A percentile compares a stretch with the other conserved stretches of the same genome.
Conservation (phyloP, 2,888 invertebrate species). For the Mesorhabditis spiculigera region DNA sequence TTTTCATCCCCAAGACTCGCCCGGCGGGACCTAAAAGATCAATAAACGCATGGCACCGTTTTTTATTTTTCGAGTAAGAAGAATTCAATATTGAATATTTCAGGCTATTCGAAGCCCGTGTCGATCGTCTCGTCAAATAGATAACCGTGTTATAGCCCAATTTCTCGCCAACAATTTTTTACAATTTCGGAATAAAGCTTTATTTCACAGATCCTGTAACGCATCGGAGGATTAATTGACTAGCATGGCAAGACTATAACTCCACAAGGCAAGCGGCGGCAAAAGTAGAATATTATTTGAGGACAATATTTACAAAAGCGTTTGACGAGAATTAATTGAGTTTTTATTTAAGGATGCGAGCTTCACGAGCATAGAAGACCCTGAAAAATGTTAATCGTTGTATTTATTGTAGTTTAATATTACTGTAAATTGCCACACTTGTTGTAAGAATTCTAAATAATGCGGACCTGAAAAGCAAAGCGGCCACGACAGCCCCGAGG, state of each 20-base stretch:
- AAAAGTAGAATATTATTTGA: too few species aligned
- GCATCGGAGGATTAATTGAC: too few species aligned
- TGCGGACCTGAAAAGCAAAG: conserved; percentile 44
- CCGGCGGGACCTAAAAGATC: too few species aligned
- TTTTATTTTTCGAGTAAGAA: too few species aligned
- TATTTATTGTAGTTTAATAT: conserved; percentile 1
- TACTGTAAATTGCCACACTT: not conserved
- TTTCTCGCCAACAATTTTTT: too few species aligned
- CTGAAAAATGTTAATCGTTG: conserved; percentile 19
- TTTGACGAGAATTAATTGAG: not conserved
- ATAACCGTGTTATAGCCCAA: not conserved
- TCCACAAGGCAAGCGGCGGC: too few species aligned
- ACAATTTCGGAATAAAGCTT: too few species aligned
- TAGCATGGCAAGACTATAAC: too few species aligned
- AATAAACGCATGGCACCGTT: too few species aligned
- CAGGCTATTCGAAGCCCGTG: conserved; percentile 2
- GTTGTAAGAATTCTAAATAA: not conserved
- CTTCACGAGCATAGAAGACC: conserved; percentile 38
- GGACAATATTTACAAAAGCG: too few species aligned
- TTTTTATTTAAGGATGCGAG: conserved; percentile 25
- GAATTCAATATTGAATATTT: not conserved
- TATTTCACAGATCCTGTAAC: too few species aligned
- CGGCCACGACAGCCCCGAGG: conserved; percentile 55
- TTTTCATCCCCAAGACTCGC: too few species aligned
- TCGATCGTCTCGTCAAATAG: not conserved